phyloP scores from a whole-genome alignment of 2,113 vertebrate genomes.

The Callaeas wilsoni region DNA sequence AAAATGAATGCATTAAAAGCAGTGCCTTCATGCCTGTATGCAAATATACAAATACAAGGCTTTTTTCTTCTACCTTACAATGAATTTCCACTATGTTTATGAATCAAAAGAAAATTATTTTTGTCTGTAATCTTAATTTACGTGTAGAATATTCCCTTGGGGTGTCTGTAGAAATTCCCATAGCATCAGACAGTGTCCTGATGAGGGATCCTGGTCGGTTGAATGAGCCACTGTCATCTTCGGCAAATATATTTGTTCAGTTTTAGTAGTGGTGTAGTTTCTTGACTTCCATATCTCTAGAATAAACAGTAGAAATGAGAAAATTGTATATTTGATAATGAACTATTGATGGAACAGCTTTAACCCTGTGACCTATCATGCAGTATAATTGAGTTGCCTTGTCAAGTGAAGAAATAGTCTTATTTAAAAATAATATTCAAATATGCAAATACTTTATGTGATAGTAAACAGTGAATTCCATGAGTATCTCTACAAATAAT shows the following conservation, averaged over 20 bases:
- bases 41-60: not conserved
- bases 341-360: constrained; percentile 10
- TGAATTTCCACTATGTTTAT: not conserved
- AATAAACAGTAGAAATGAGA: constrained; percentile 5
- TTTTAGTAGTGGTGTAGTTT: not conserved
- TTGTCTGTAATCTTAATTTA: not conserved
- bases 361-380: not conserved
- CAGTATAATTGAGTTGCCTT: constrained; percentile 26
- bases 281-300: not conserved
- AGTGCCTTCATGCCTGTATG: not conserved
- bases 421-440: not conserved
- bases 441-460: not conserved
- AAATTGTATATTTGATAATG: constrained; percentile 1
- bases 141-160: not conserved
- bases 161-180: not conserved
- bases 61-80: not conserved
- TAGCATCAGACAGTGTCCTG: not conserved
- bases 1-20: not conserved
- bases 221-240: not conserved
- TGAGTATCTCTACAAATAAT: not conserved
- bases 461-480: not conserved
- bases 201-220: not conserved
- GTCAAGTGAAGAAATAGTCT: not conserved
- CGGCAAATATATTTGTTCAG: not conserved
- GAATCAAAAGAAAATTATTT: not conserved